Percentiles rank a stretch among this genome's conserved stretches.
Evolutionary conservation across 2,888 invertebrate species (phyloP).

Genomic region (Aphodius granarius): DNA sequence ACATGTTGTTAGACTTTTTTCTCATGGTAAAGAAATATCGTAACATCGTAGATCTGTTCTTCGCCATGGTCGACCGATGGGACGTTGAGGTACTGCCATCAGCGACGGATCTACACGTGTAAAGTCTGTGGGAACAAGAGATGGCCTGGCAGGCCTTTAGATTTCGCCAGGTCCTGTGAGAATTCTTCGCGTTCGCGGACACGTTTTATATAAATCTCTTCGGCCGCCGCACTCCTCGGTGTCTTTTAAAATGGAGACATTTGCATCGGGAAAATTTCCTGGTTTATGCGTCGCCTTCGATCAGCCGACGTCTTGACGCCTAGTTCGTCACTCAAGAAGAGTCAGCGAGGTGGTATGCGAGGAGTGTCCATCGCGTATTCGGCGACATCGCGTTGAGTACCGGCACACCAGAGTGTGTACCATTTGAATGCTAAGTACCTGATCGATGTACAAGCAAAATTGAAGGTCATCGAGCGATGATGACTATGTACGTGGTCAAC

Average conservation of each 20-base stretch:
- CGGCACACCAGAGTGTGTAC: conserved; percentile 46
- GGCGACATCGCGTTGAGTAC: conserved; percentile 54
- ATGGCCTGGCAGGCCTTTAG: conserved; percentile 3
- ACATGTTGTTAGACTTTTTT: too few species aligned
- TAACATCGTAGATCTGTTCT: neutral
- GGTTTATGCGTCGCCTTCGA: conserved; percentile 21
- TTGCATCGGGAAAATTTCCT: conserved; percentile 26
- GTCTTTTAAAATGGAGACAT: conserved; percentile 23
- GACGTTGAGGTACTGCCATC: conserved; percentile 8
- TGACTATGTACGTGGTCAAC: neutral
- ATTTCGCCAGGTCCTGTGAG: conserved; percentile 12
- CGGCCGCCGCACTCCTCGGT: neutral
- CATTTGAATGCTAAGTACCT: conserved; percentile 48
- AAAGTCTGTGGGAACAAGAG: conserved; percentile 13
- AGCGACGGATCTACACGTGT: conserved; percentile 13
- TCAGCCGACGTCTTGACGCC: conserved; percentile 16
- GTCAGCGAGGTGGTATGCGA: conserved; percentile 42
- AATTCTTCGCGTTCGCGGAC: neutral
- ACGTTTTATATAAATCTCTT: neutral
- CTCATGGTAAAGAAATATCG: neutral
- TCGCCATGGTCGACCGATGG: neutral
- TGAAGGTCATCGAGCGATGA: neutral
- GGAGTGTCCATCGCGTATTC: conserved; percentile 55
- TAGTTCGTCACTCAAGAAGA: neutral
- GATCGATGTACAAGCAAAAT: conserved; percentile 21